phyloP scores from a whole-genome alignment of 2,797 vertebrate species.

The Glossophaga mutica region DNA sequence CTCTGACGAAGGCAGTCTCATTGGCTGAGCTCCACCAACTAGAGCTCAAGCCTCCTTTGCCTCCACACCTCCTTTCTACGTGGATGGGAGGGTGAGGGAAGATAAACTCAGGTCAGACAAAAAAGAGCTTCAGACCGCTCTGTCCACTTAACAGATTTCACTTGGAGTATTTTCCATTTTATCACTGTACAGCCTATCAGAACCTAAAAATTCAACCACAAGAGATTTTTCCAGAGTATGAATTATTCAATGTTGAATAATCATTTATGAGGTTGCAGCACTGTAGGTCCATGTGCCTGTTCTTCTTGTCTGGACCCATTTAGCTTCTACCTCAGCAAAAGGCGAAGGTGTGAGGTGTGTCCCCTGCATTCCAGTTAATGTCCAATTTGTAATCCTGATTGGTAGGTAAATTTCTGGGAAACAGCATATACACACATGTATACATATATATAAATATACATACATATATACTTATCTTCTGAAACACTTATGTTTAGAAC shows the following conservation, averaged over 20 bases:
- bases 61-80: accelerated
- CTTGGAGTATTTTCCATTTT: not conserved
- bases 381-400: not conserved
- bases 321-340: not conserved
- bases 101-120: accelerated
- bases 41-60: not conserved
- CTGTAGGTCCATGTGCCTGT: accelerated
- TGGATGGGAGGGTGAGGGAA: not conserved
- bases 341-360: accelerated
- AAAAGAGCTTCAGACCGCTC: not conserved
- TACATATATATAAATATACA: too few species aligned
- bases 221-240: not conserved
- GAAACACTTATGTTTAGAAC: not conserved
- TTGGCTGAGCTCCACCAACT: accelerated
- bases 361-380: not conserved
- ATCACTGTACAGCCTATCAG: not conserved
- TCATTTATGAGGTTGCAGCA: not conserved
- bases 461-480: not conserved
- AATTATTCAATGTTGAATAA: not conserved
- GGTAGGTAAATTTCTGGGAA: not conserved
- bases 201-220: not conserved
- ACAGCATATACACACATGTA: not conserved
- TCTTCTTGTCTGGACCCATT: not conserved
- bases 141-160: not conserved
- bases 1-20: accelerated